These are phyloP conservation scores for Thaleichthys pacificus DNA, from an alignment of 2,797 vertebrate genomes.

Conservation along the genomic window DNA sequence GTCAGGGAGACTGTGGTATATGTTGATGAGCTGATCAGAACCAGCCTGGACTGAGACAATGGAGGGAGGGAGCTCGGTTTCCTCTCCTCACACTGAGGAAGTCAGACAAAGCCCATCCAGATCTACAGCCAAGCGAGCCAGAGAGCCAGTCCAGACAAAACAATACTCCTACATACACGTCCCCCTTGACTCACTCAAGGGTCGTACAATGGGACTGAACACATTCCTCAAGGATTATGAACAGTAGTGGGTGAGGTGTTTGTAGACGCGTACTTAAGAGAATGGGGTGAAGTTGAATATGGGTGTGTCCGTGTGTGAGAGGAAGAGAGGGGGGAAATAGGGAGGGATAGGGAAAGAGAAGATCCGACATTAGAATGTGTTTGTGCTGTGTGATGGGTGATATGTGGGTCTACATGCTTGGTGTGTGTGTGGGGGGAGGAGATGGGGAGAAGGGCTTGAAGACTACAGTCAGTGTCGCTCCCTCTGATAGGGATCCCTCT, in stretches of 20 bases:
- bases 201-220: conserved; percentile 27
- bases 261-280: conserved; percentile 49
- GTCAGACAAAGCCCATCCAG: conserved; percentile 22
- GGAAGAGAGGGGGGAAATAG: not conserved
- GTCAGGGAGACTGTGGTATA: conserved; percentile 24
- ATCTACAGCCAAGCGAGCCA: conserved; percentile 24
- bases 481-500: conserved; percentile 60
- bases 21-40: conserved; percentile 30
- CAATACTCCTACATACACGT: conserved; percentile 46
- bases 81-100: conserved; percentile 48
- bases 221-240: conserved; percentile 54
- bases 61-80: conserved; percentile 46
- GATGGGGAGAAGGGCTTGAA: conserved; percentile 16
- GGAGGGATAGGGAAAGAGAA: not conserved
- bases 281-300: conserved; percentile 30
- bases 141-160: conserved; percentile 57
- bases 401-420: not conserved
- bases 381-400: not conserved
- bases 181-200: conserved; percentile 48
- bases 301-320: conserved; percentile 14
- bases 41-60: conserved; percentile 52
- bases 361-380: not conserved
- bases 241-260: conserved; percentile 58
- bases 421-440: conserved; percentile 2
- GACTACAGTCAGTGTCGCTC: conserved; percentile 32